Percentiles rank a stretch among this genome's conserved stretches.
Conservation (phyloP, 2,888 invertebrate species). For the Drosophila rubida region DNA sequence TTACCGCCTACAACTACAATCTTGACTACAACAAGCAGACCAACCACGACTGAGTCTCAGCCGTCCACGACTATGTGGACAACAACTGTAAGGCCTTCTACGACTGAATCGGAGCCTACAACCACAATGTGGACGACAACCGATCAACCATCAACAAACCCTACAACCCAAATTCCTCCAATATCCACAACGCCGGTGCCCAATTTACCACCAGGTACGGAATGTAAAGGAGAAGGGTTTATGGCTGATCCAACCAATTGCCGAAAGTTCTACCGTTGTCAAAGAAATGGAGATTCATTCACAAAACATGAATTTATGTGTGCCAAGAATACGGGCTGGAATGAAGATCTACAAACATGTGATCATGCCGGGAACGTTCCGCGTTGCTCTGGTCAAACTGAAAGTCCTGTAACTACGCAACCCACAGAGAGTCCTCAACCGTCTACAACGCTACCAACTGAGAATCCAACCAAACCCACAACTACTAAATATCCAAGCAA, state of each 20-base stretch:
- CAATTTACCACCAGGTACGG: slow-evolving; percentile 81
- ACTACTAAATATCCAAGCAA: slow-evolving; percentile 29
- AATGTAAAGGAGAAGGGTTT: slow-evolving; percentile 87
- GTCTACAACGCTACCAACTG: slow-evolving; percentile 38
- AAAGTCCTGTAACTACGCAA: slow-evolving; percentile 54
- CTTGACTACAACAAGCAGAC: slow-evolving; percentile 1
- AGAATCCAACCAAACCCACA: slow-evolving; percentile 18
- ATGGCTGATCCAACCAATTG: slow-evolving; percentile 87
- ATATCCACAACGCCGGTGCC: slow-evolving; percentile 69
- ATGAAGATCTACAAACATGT: slow-evolving; percentile 87
- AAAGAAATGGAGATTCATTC: slow-evolving; percentile 85
- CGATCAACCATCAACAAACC: slow-evolving; percentile 18
- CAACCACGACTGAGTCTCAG: slow-evolving; percentile 22
- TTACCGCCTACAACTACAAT: slow-evolving; percentile 3
- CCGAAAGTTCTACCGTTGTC: slow-evolving; percentile 87
- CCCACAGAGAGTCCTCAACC: slow-evolving; percentile 20
- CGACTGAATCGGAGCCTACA: slow-evolving; percentile 26
- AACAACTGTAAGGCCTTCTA: slow-evolving; percentile 4
- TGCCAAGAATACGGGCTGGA: slow-evolving; percentile 89
- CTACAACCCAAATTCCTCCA: slow-evolving; percentile 64
- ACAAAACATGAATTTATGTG: slow-evolving; percentile 86
- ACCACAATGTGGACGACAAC: slow-evolving; percentile 24
- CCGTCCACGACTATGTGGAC: slow-evolving; percentile 31
- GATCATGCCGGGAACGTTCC: slow-evolving; percentile 85
- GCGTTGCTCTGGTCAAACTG: slow-evolving; percentile 72